Evolutionary conservation across 2,888 invertebrate species (phyloP), one percentile per base, ranked within the genome.

Genomic region (Chrysolina americana): DNA sequence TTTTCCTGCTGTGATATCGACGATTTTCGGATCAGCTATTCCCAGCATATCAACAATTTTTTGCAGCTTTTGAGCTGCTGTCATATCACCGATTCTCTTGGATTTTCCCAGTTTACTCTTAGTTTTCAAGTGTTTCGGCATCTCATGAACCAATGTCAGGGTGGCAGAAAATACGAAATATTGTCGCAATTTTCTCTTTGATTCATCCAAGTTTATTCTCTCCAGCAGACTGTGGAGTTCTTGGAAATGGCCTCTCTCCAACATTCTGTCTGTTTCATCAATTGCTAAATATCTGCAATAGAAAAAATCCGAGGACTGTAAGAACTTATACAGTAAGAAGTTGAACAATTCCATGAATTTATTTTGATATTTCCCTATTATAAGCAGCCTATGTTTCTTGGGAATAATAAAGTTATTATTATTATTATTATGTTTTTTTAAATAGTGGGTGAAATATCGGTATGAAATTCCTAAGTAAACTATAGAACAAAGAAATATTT

Each of bases 101-200:
- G 89, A 89, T 50, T 87, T 84, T 80, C 89, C 89, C 3, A 90
- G 88, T 73, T 86, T 87, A 72, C 87, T 89, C 78, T 89, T 93
- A 79, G 91, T 91, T 80, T 90, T 89, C 87, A 95, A 89, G 87
- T 95, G 93, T 41, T 91, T 90, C 0, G 96, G 95, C 56, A 97
- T 90, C 71, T 96, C 95, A 79, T 98, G 98, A 0, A 97, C 94
- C 85, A 98, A 89, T 0, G 98, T 97, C 41, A 99, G 90, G 0
- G 99, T 99, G 15, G 99, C 99, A 0, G 99, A 99, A 89, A 98
- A 99, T 0, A 99, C 95, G 85, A 99, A 97, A 85, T 95, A 98
- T 89, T 99, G 98, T 2, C 98, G 89, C 47, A 89, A 84, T 68
- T 90, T 88, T 21, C 90, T 89, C 53, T 90, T 91, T 0, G 83